Conservation (phyloP, 2,888 invertebrate genomes). For the Periphyllus acericola region DNA sequence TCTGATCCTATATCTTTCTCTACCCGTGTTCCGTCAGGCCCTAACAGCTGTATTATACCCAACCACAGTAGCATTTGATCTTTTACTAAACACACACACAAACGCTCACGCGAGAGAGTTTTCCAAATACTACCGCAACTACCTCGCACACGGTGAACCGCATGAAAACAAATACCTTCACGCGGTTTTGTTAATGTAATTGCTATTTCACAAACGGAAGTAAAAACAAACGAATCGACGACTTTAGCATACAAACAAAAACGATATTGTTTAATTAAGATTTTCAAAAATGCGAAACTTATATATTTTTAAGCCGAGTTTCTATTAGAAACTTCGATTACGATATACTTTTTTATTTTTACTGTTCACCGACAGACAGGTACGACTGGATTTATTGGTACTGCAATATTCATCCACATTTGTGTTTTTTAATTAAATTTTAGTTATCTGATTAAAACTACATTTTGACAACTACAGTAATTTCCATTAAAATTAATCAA, state of each 20-base stretch:
- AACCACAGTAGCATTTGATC: no score
- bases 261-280: conserved; percentile 27
- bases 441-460: conserved; percentile 16
- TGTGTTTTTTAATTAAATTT: conserved; percentile 42
- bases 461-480: background rate
- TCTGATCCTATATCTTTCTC: no score
- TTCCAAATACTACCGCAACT: no score
- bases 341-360: background rate
- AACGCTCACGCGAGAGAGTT: no score
- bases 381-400: conserved; percentile 14
- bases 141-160: background rate
- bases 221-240: background rate
- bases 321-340: background rate
- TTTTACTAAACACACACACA: no score
- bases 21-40: no score
- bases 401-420: background rate
- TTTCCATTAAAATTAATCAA: conserved; percentile 16
- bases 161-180: background rate
- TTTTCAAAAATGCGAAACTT: background rate
- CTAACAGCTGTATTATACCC: no score
- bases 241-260: background rate
- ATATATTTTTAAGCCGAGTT: background rate
- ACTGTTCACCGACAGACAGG: background rate
- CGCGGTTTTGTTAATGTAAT: background rate
- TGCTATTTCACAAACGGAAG: background rate